Evolutionary conservation across 2,113 vertebrate genomes (phyloP).

Genomic region (Pelecanus crispus): DNA sequence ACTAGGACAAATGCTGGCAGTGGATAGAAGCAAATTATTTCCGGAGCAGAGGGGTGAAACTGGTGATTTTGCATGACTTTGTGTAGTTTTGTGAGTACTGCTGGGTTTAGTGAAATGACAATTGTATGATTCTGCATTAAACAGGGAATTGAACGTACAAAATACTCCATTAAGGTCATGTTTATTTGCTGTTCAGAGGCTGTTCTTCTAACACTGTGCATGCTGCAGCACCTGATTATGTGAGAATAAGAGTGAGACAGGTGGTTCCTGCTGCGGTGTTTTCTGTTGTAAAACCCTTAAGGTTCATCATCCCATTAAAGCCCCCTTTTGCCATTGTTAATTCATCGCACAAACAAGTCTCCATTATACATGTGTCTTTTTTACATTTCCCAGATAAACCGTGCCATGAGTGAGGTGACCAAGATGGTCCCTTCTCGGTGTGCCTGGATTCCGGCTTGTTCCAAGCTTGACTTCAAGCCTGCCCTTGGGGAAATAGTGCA

Average conservation of each 20-base stretch:
- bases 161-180: neutral
- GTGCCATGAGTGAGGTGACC: neutral
- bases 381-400: neutral
- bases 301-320: too few relatives aligned
- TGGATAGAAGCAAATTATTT: neutral
- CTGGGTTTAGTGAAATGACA: slow-evolving; percentile 9
- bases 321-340: neutral
- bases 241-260: neutral
- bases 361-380: neutral
- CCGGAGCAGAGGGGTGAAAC: neutral
- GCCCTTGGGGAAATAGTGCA: neutral
- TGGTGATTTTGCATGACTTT: neutral
- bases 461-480: neutral
- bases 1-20: neutral
- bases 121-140: neutral
- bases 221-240: neutral
- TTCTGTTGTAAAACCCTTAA: neutral
- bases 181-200: neutral
- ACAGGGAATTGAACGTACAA: neutral
- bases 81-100: neutral
- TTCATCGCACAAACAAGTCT: neutral
- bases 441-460: neutral
- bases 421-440: neutral
- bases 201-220: neutral
- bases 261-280: neutral